Conservation (phyloP, 2,797 vertebrate genomes). For the Phataginus tricuspis region DNA sequence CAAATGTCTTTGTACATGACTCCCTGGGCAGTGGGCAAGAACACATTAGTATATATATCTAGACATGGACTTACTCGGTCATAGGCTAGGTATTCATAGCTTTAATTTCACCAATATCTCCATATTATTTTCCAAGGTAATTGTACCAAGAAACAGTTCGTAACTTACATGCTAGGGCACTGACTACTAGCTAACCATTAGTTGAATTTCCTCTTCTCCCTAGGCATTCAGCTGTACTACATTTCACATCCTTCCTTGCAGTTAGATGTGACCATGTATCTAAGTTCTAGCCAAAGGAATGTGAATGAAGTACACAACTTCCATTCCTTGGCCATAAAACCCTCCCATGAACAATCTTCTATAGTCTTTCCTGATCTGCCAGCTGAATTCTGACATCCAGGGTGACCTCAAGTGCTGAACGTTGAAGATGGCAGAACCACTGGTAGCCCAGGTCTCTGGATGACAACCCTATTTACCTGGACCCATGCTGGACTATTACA, state of each 20-base stretch:
- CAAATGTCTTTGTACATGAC: not conserved
- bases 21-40: not conserved
- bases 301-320: not conserved
- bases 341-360: not conserved
- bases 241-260: not conserved
- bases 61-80: not conserved
- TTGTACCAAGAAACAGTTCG: not conserved
- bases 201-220: not conserved
- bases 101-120: not conserved
- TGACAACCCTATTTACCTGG: not conserved
- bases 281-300: not conserved
- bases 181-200: not conserved
- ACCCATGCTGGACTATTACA: not conserved
- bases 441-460: not conserved
- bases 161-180: not conserved
- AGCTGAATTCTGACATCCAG: not conserved
- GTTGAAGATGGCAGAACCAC: not conserved
- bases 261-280: not conserved
- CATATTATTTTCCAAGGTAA: not conserved
- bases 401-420: not conserved
- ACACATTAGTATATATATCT: not conserved
- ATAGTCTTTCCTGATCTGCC: not conserved
- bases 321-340: not conserved
- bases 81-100: not conserved
- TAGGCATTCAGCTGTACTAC: not conserved